Base-by-base conservation (phyloP, 1,140 invertebrate genomes). In the Papilio polyxenes region DNA sequence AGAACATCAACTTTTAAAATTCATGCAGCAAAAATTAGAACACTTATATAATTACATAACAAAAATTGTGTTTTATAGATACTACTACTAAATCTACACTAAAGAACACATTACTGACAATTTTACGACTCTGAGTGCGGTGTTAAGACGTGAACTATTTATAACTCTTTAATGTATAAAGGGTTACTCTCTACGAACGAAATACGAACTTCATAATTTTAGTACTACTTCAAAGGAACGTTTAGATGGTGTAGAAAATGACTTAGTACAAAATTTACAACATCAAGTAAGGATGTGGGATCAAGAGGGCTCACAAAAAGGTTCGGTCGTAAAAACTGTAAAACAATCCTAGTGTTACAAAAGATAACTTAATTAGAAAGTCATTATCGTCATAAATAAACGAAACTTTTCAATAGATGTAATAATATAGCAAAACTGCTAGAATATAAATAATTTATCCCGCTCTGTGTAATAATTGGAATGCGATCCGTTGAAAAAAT, bases 321-420 rank as follows among this genome's bases (percentile, higher is more conserved):
- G 31, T 40, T 72, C 65, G 65, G 11, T 72, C 65, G 13, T 72
- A 72, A 72, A 72, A 72, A 40, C 65, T 72, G 7, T 65, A 23
- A 72, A 72, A 72, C 65, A 72, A 72, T 72, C 5, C 2, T 1
- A 37, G 5, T 37, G 4, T 72, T 72, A 4, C 40, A 31, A 15
- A 37, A 72, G 31, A 69, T 72, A 15, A 4, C 13, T 72, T 7
- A 1, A 7, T 72, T 72, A 72, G 11, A 72, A 17, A 72, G 11
- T 37, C 37, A 72, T 40, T 31, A 69, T 69, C 20, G 10, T 65
- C 0, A 65, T 65, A 65, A 31, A 65, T 3, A 72, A 72, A 8
- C 23, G 31, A 72, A 72, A 15, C 11, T 15, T 40, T 72, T 37
- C 0, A 0, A 37, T 15, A 37, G 23, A 72, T 72, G 23, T 37